Conservation (phyloP, 2,113 vertebrate species). For the Synchiropus splendidus region DNA sequence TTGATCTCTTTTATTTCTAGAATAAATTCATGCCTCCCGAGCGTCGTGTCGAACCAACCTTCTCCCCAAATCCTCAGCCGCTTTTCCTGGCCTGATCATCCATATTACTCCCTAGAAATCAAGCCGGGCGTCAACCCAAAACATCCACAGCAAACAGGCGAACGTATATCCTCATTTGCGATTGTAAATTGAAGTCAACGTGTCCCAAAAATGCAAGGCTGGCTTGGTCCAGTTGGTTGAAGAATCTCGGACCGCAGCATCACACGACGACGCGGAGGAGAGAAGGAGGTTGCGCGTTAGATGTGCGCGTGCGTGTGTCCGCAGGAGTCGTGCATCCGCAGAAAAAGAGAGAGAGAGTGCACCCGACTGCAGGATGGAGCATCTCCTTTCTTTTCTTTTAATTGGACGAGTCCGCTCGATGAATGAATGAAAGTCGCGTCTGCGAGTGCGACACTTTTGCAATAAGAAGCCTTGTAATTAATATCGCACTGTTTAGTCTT, state of each 20-base stretch:
- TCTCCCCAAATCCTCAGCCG: constrained; percentile 37
- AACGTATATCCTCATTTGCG: constrained; percentile 19
- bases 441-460: too few relatives aligned
- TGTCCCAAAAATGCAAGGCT: not conserved
- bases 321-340: not conserved
- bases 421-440: too few relatives aligned
- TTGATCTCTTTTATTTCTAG: too few relatives aligned
- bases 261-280: constrained; percentile 16
- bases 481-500: too few relatives aligned
- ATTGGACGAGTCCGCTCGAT: too few relatives aligned
- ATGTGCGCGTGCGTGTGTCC: not conserved
- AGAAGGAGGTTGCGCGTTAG: constrained; percentile 5
- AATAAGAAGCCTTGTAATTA: too few relatives aligned
- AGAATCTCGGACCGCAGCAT: constrained; percentile 58
- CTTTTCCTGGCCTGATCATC: constrained; percentile 37
- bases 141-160: not conserved
- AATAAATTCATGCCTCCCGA: too few relatives aligned
- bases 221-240: constrained; percentile 26
- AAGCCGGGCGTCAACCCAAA: too few relatives aligned
- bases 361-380: not conserved
- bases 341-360: not conserved
- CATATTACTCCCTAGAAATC: constrained; percentile 41
- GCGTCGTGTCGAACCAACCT: constrained; percentile 8
- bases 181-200: not conserved
- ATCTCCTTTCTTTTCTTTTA: too few relatives aligned